Percentiles rank a stretch among this genome's conserved stretches.
Evolutionary conservation across 2,888 invertebrate genomes (phyloP).

Genomic region (Lathronympha strigana): DNA sequence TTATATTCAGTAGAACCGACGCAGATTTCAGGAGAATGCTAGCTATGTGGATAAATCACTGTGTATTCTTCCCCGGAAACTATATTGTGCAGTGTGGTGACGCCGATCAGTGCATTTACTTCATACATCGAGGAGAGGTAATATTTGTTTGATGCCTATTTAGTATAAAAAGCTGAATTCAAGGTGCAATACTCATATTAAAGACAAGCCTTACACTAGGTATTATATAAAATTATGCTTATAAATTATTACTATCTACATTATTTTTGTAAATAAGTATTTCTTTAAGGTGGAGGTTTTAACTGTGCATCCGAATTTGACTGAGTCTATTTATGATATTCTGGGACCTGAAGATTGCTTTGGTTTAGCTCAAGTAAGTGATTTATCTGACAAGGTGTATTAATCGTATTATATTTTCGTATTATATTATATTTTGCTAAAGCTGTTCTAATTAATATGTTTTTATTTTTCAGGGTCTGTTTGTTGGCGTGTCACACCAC

Average conservation of each 20-base stretch:
- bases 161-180: no score
- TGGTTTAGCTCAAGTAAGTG: slow-evolving; percentile 77
- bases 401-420: neutral
- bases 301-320: slow-evolving; percentile 79
- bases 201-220: no score
- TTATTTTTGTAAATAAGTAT: neutral
- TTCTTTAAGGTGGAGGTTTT: slow-evolving; percentile 78
- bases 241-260: neutral
- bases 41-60: slow-evolving; percentile 76
- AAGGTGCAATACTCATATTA: no score
- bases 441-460: neutral
- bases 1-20: slow-evolving; percentile 78
- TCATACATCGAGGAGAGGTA: slow-evolving; percentile 83
- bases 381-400: neutral
- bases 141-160: no score
- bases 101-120: slow-evolving; percentile 82
- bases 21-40: slow-evolving; percentile 79
- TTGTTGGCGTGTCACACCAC: slow-evolving; percentile 79
- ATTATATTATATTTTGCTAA: neutral
- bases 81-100: slow-evolving; percentile 83
- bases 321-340: slow-evolving; percentile 79
- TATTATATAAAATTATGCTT: neutral
- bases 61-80: slow-evolving; percentile 82
- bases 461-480: slow-evolving; percentile 72
- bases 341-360: slow-evolving; percentile 82